Conservation (phyloP, 2,113 vertebrate genomes). For the Percopsis transmontana region DNA sequence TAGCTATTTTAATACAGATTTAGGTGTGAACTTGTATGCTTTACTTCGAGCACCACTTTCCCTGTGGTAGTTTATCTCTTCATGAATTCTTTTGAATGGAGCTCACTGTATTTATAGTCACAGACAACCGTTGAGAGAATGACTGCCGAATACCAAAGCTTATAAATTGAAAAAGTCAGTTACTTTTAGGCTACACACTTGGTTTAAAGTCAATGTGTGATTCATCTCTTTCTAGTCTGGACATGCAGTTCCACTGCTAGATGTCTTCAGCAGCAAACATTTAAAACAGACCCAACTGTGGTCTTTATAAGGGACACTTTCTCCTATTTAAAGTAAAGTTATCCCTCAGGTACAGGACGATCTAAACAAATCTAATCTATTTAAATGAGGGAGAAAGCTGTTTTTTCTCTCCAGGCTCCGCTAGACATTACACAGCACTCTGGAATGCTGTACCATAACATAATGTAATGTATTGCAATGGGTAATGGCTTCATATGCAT, state of each 20-base stretch:
- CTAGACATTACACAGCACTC: conserved; percentile 9
- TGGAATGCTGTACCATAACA: not conserved
- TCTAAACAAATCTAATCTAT: conserved; percentile 22
- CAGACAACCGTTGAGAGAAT: too few relatives aligned
- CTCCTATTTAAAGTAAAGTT: conserved; percentile 6
- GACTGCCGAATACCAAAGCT: too few relatives aligned
- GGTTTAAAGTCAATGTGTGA: conserved; percentile 29
- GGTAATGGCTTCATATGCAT: not conserved
- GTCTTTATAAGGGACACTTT: too few relatives aligned
- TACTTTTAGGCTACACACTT: not conserved
- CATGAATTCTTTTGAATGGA: too few relatives aligned
- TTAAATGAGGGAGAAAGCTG: not conserved
- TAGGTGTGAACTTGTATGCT: not conserved
- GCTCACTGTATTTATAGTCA: too few relatives aligned
- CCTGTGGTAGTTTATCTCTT: not conserved
- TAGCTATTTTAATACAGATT: not conserved
- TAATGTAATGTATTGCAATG: conserved; percentile 1
- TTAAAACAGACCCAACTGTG: not conserved
- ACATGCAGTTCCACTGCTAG: conserved; percentile 1
- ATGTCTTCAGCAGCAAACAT: not conserved
- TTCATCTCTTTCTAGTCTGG: conserved; percentile 31
- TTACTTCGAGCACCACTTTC: not conserved
- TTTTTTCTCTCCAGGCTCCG: not conserved
- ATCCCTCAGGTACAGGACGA: conserved; percentile 20
- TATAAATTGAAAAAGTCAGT: too few relatives aligned